phyloP scores from a whole-genome alignment of 2,888 invertebrate species.

The Papilio protenor region DNA sequence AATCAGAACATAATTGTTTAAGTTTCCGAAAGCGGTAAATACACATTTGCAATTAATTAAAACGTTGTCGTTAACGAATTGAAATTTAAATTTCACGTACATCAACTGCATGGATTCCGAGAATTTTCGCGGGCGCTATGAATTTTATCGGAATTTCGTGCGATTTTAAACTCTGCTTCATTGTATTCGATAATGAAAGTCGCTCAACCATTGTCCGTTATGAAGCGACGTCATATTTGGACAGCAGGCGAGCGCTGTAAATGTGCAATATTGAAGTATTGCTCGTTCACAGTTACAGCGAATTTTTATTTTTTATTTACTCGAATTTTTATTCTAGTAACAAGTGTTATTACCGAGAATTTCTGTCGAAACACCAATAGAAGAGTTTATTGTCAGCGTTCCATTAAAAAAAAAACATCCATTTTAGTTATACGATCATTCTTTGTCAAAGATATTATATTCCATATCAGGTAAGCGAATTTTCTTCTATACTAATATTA shows the following conservation, averaged over 20 bases:
- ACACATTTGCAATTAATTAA: not conserved
- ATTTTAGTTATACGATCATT: too few species aligned
- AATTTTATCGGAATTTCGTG: slow-evolving; percentile 15
- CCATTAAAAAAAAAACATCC: not conserved
- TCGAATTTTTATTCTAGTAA: not conserved
- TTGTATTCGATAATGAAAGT: slow-evolving; percentile 20
- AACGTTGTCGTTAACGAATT: not conserved
- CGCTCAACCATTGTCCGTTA: slow-evolving; percentile 9
- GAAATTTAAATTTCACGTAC: slow-evolving; percentile 7
- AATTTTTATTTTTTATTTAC: not conserved
- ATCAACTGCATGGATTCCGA: not conserved
- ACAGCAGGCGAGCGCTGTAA: not conserved
- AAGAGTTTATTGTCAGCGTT: too few species aligned
- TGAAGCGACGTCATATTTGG: slow-evolving; percentile 4
- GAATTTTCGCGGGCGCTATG: not conserved
- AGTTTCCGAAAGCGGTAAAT: not conserved
- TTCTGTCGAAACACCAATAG: not conserved
- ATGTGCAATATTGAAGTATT: not conserved
- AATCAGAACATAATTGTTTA: not conserved
- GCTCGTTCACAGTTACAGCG: not conserved
- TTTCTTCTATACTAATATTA: too few species aligned
- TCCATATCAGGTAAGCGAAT: too few species aligned
- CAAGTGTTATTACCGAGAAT: not conserved
- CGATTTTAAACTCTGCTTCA: not conserved
- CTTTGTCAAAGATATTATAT: too few species aligned